Percentiles rank a stretch among this genome's conserved stretches.
Conservation (phyloP, 2,797 vertebrate species). For the Acanthopagrus latus region DNA sequence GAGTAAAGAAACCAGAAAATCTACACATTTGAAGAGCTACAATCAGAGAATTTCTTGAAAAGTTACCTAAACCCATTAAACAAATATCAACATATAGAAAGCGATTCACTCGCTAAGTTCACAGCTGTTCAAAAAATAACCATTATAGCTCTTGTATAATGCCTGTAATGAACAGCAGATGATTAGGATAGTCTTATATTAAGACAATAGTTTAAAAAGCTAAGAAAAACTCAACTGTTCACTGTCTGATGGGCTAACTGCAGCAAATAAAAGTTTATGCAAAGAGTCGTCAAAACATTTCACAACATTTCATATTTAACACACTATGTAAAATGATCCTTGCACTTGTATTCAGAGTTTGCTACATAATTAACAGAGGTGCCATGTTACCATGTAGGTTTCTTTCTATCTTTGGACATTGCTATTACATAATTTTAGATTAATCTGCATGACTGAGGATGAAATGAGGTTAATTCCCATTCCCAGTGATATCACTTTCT, state of each 20-base stretch:
- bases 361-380: constrained; percentile 9
- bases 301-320: constrained; percentile 8
- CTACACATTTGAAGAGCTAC: too few species aligned
- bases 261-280: neutral
- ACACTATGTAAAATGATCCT: neutral
- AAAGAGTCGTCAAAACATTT: neutral
- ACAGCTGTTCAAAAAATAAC: too few species aligned
- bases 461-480: constrained; percentile 60
- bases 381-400: constrained; percentile 33
- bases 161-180: neutral
- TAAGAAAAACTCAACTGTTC: neutral
- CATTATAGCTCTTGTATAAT: too few species aligned
- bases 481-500: constrained; percentile 33
- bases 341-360: neutral
- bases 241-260: neutral
- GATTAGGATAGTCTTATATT: neutral
- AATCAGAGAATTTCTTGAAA: too few species aligned
- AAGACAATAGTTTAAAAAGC: neutral
- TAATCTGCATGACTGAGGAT: constrained; percentile 46
- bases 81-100: too few species aligned
- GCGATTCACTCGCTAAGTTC: too few species aligned
- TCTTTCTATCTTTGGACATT: constrained; percentile 49
- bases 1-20: too few species aligned
- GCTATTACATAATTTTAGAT: constrained; percentile 61
- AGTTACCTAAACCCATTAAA: too few species aligned